Conservation (phyloP, 30 jellyfish, hydroid and myxozoan species). For the Turritopsis rubra region DNA sequence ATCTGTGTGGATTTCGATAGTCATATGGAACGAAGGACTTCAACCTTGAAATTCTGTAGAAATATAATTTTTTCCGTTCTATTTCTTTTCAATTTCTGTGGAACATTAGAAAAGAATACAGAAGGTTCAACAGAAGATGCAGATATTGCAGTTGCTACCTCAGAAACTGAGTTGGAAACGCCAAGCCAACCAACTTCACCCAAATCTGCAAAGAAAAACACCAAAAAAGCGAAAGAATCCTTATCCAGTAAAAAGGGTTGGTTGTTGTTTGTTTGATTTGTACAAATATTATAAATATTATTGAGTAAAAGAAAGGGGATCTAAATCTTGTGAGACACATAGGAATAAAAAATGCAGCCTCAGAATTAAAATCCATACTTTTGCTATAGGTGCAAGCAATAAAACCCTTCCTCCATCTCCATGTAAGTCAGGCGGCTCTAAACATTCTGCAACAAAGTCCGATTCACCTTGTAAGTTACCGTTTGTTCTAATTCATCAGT, state of each 20-base stretch:
- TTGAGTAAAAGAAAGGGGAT: too few relatives aligned
- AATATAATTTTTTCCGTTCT: too few relatives aligned
- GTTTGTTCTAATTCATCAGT: neutral
- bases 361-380: neutral
- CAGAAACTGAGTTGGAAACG: too few relatives aligned
- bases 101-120: neutral
- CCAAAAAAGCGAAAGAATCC: neutral
- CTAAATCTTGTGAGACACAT: neutral
- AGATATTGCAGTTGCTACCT: too few relatives aligned
- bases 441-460: neutral
- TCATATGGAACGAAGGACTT: too few relatives aligned
- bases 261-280: too few relatives aligned
- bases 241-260: neutral
- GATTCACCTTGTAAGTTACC: neutral
- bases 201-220: neutral
- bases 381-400: neutral
- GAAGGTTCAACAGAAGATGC: neutral
- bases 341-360: neutral
- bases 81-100: neutral
- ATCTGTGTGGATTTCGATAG: too few relatives aligned
- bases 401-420: neutral
- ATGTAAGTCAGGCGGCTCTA: neutral
- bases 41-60: too few relatives aligned
- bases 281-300: too few relatives aligned
- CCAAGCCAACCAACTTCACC: too few relatives aligned